phyloP scores from a whole-genome alignment of 92 coral and sea anemone species.

The Metridium senile region DNA sequence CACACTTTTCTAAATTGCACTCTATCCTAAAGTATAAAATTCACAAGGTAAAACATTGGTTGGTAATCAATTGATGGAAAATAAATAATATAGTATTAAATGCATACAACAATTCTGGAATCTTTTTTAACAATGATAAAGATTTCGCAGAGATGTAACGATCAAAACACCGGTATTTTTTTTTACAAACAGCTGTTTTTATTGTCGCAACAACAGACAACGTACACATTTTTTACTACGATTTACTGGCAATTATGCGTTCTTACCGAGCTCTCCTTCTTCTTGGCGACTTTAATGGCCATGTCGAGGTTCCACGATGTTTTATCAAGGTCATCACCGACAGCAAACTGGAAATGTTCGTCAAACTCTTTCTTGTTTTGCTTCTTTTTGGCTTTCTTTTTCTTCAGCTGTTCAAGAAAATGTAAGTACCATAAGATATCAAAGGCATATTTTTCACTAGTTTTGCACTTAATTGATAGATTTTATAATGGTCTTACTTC shows the following conservation, averaged over 20 bases:
- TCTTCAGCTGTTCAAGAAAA: conserved; percentile 38
- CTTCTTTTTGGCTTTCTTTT: conserved; percentile 58
- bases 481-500: conserved; percentile 34
- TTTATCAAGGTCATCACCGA: conserved; percentile 50
- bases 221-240: background rate
- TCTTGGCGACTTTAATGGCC: conserved; percentile 75
- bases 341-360: conserved; percentile 78
- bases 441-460: background rate
- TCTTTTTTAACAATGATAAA: no score
- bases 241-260: background rate
- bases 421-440: background rate
- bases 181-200: no score
- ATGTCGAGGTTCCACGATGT: conserved; percentile 82
- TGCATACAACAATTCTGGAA: no score
- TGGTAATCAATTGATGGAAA: no score
- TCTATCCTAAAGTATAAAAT: no score
- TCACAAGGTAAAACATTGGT: no score
- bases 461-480: background rate
- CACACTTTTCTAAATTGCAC: no score
- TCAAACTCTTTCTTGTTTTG: conserved; percentile 62
- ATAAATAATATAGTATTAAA: no score
- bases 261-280: conserved; percentile 59
- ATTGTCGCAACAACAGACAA: background rate
- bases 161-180: no score
- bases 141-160: no score